Evolutionary conservation across 2,113 vertebrate species (phyloP).

Genomic region (Plotosus lineatus): DNA sequence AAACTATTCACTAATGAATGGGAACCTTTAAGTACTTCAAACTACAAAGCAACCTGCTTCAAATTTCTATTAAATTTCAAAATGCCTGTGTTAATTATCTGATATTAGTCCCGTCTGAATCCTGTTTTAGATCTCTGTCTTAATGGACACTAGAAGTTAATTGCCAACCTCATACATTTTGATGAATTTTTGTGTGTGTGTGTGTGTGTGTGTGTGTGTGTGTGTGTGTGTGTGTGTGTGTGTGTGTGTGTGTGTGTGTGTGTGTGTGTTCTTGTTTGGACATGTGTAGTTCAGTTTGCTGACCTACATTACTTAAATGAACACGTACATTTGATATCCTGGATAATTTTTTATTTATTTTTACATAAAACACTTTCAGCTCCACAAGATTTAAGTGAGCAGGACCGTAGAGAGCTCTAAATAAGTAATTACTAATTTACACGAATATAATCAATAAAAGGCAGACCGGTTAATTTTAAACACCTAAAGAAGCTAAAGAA

Average conservation of each 20-base stretch:
- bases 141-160: background rate
- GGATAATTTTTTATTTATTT: background rate
- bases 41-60: background rate
- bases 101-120: background rate
- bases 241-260: background rate
- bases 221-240: background rate
- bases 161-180: background rate
- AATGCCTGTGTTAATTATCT: background rate
- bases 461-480: background rate
- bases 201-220: background rate
- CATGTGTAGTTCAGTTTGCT: background rate
- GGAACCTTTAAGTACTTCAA: background rate
- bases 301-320: background rate
- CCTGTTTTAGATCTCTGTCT: background rate
- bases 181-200: background rate
- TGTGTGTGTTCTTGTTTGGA: background rate
- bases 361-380: background rate
- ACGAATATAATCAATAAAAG: background rate
- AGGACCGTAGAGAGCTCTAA: background rate
- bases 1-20: no score
- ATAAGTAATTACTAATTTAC: background rate
- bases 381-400: background rate
- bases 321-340: background rate
- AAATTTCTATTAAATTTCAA: background rate
- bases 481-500: constrained; percentile 8